These are phyloP conservation scores for Epinephelus fuscoguttatus DNA, from an alignment of 2,113 vertebrate genomes.

Conservation along the genomic window DNA sequence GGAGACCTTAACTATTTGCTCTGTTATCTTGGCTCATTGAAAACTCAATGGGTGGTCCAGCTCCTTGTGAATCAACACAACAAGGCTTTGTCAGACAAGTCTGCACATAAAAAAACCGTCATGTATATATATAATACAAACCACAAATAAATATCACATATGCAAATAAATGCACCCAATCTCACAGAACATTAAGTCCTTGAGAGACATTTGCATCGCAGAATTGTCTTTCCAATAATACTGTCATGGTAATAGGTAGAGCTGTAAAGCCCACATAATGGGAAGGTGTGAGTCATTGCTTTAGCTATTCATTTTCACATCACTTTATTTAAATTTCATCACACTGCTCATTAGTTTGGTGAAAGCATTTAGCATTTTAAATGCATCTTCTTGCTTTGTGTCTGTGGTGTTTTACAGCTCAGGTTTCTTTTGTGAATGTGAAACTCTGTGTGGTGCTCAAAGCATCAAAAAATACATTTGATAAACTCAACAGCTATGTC, in stretches of 20 bases:
- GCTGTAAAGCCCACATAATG: neutral
- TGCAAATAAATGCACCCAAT: slow-evolving; percentile 18
- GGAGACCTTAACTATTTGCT: neutral
- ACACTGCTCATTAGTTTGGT: neutral
- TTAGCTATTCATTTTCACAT: neutral
- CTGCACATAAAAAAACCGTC: neutral
- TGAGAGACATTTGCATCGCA: neutral
- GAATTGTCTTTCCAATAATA: neutral
- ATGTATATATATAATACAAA: neutral
- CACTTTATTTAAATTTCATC: neutral
- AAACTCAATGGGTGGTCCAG: slow-evolving; percentile 45
- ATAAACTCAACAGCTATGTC: too few species aligned
- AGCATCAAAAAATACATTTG: too few species aligned
- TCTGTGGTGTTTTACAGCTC: neutral
- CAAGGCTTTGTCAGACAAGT: neutral
- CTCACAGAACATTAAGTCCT: slow-evolving; percentile 12
- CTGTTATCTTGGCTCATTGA: slow-evolving; percentile 24
- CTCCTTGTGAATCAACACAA: slow-evolving; percentile 4
- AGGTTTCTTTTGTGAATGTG: neutral
- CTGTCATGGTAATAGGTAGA: neutral
- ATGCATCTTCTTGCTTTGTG: neutral
- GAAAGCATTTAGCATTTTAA: slow-evolving; percentile 5
- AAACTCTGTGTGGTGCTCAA: too few species aligned
- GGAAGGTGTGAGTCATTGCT: neutral
- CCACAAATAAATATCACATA: neutral